Conservation (phyloP, 2,888 invertebrate genomes). For the Aspidiotus rigidus region DNA sequence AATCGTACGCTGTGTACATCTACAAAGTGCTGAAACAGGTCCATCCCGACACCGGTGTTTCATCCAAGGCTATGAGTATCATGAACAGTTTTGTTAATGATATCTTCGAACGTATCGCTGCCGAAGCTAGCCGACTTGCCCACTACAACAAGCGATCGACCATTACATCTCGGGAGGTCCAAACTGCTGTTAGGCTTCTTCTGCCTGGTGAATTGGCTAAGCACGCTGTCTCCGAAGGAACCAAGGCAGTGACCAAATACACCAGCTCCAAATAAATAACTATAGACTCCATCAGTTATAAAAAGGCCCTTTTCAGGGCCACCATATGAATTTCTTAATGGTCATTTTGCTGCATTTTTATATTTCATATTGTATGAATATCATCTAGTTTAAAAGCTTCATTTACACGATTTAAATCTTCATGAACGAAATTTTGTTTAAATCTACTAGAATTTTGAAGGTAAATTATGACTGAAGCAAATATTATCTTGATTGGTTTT, state of each 20-base stretch:
- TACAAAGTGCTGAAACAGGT: slow-evolving; percentile 55
- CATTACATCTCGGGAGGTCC: slow-evolving; percentile 59
- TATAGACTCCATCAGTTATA: background rate
- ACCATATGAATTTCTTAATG: slow-evolving; percentile 21
- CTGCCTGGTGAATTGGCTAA: slow-evolving; percentile 64
- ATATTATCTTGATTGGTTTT: too few species aligned
- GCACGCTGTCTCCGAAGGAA: slow-evolving; percentile 59
- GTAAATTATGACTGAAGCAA: too few species aligned
- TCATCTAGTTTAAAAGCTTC: too few species aligned
- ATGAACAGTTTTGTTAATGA: slow-evolving; percentile 70
- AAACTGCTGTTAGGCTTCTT: slow-evolving; percentile 56
- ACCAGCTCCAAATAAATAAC: slow-evolving; percentile 44
- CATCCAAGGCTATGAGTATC: slow-evolving; percentile 59
- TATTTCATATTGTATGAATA: too few species aligned
- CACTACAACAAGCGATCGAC: slow-evolving; percentile 54
- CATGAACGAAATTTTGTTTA: too few species aligned
- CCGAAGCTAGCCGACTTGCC: slow-evolving; percentile 55
- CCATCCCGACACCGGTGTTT: slow-evolving; percentile 56
- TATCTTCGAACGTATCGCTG: slow-evolving; percentile 60
- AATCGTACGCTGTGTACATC: slow-evolving; percentile 50
- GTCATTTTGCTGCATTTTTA: too few species aligned
- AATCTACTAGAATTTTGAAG: too few species aligned
- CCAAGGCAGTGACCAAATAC: slow-evolving; percentile 55
- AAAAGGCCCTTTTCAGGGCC: slow-evolving; percentile 36
- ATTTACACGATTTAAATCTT: too few species aligned